Evolutionary conservation across 2,113 vertebrate species (phyloP).

Genomic region (Promerops cafer): DNA sequence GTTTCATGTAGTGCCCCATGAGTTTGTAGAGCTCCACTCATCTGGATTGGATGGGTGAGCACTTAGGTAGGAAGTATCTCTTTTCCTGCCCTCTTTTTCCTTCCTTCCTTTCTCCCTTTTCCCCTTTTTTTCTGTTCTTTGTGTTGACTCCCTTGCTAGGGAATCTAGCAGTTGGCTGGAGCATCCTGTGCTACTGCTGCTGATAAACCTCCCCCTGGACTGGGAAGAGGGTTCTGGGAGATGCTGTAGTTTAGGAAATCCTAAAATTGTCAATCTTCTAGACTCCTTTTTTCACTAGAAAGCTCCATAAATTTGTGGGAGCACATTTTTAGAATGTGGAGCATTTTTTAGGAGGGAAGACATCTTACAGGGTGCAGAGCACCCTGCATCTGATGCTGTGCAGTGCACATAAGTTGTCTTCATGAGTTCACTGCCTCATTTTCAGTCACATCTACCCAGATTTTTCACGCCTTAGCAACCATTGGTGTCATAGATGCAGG

Average conservation of each 20-base stretch:
- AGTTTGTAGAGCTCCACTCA: not conserved
- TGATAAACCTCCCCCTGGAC: not conserved
- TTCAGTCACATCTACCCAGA: not conserved
- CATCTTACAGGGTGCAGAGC: not conserved
- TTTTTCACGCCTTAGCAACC: not conserved
- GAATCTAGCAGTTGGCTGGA: not conserved
- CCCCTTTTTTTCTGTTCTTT: not conserved
- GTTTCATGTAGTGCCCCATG: not conserved
- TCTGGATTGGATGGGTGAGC: not conserved
- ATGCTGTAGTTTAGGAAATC: not conserved
- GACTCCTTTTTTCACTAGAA: not conserved
- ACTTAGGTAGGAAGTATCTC: not conserved
- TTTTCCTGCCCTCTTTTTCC: accelerated
- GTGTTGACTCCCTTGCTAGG: not conserved
- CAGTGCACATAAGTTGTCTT: not conserved
- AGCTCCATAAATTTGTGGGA: not conserved
- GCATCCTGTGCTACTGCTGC: not conserved
- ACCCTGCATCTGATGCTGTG: not conserved
- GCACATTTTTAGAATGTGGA: no score
- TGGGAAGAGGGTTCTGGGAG: not conserved
- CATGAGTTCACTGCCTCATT: not conserved
- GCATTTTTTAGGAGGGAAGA: not conserved
- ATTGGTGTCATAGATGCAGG: not conserved
- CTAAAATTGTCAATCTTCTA: accelerated
- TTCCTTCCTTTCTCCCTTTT: no score